These are phyloP conservation scores for Nemotelus pantherinus DNA, from an alignment of 2,888 invertebrate genomes.

Conservation along the genomic window DNA sequence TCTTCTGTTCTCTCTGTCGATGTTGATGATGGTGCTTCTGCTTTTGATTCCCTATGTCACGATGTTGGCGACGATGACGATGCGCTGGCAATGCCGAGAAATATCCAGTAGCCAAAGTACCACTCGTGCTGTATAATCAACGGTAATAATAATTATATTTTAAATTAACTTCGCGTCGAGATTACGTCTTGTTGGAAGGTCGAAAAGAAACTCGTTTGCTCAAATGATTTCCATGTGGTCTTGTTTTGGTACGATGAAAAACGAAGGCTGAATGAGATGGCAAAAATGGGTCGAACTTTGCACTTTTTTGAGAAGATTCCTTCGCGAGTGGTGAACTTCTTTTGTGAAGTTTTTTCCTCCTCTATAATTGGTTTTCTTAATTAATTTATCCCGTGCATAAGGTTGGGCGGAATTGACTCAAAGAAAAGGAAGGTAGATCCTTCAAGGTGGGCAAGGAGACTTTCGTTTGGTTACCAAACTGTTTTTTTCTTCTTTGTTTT, in stretches of 20 bases:
- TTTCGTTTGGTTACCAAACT: too few species aligned
- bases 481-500: too few species aligned
- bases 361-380: slow-evolving; percentile 39
- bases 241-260: background rate
- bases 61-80: slow-evolving; percentile 15
- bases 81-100: slow-evolving; percentile 22
- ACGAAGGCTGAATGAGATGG: background rate
- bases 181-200: slow-evolving; percentile 35
- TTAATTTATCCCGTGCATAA: slow-evolving; percentile 27
- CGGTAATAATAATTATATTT: slow-evolving; percentile 46
- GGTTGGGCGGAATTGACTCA: background rate
- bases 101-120: slow-evolving; percentile 44
- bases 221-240: slow-evolving; percentile 30
- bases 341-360: background rate
- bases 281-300: slow-evolving; percentile 43
- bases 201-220: slow-evolving; percentile 21
- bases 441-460: background rate
- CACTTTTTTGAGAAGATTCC: slow-evolving; percentile 19
- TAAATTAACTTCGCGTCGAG: slow-evolving; percentile 43
- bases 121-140: slow-evolving; percentile 44
- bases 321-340: background rate
- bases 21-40: slow-evolving; percentile 10
- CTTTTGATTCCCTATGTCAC: slow-evolving; percentile 10
- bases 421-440: background rate
- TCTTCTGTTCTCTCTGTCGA: slow-evolving; percentile 15